Base-by-base conservation (phyloP, 2,797 vertebrate genomes). In the Amblyopsis hoosieri region DNA sequence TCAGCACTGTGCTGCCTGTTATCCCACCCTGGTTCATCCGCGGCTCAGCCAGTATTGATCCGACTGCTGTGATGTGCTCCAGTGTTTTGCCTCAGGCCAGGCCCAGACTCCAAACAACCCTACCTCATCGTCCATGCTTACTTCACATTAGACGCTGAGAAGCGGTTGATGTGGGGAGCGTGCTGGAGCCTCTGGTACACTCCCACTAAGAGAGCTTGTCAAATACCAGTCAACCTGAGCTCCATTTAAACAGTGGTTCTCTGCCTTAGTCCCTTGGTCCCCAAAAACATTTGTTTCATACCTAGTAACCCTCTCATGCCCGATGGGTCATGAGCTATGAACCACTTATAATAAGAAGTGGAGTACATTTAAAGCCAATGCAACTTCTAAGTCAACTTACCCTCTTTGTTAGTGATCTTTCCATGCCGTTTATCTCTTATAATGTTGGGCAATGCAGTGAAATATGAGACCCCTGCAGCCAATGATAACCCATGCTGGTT, bases 41-140 rank as follows among this genome's bases (percentile, higher is more conserved):
- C 61, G 45, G 55, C 83, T 79, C 64, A 77, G 67, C 56, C 71
- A 5, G n/a, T 80, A 85, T 86, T 81, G 82, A 85, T 76, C 80
- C 50, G 60, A 71, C 75, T 46, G n/a, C 73, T 83, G 77, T 69
- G 71, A 80, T 76, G 72, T 69, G 71, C 75, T 77, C 78, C 67
- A 55, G 76, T 79, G 77, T 79, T 79, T 70, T 75, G 83, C 76
- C 84, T 74, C 67, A 4, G 84, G 84, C 75, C 29, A 55, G 37
- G 29, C 15, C 59, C n/a, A 8, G 12, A 23, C 58, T 68, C 69
- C 63, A 57, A 61, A n/a, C 67, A 53, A 68, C 64, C 62, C 79
- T 58, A 59, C 62, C 74, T 78, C 73, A 70, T 69, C 66, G 79
- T 70, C 64, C 67, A 75, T 79, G 62, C 76, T 88, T 81, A 76